phyloP scores from a whole-genome alignment of 2,113 vertebrate genomes.

The Sinosuthora webbiana region DNA sequence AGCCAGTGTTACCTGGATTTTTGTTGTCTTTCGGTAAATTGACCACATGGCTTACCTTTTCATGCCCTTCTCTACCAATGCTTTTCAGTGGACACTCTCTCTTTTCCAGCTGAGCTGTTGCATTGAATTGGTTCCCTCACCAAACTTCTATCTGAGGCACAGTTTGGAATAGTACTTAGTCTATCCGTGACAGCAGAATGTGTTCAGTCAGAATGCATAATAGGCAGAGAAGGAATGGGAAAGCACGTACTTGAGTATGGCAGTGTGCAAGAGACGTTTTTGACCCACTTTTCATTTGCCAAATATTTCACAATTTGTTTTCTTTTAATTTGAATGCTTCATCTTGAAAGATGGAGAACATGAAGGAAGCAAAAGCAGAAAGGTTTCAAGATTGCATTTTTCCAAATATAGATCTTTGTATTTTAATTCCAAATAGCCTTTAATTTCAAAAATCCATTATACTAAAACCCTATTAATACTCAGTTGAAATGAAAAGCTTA shows the following conservation, averaged over 20 bases:
- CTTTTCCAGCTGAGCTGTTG: background rate
- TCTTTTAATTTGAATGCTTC: background rate
- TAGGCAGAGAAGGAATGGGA: background rate
- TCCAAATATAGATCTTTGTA: background rate
- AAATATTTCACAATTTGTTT: conserved; percentile 16
- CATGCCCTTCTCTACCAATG: background rate
- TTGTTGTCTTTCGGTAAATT: background rate
- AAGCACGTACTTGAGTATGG: background rate
- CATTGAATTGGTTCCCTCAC: background rate
- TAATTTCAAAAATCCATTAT: conserved; percentile 36
- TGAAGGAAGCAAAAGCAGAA: background rate
- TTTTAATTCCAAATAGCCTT: background rate
- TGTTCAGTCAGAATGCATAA: background rate
- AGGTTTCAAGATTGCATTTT: background rate
- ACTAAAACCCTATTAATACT: background rate
- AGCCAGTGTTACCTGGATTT: background rate
- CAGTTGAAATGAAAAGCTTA: conserved; percentile 4
- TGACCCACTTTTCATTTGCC: background rate
- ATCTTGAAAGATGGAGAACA: background rate
- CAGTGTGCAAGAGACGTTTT: background rate
- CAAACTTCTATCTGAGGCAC: background rate
- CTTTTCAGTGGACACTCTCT: background rate
- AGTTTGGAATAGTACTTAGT: background rate
- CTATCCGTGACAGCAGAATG: background rate
- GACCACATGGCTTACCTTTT: background rate